Conservation (phyloP, 1,140 invertebrate species). For the Sitophilus oryzae region DNA sequence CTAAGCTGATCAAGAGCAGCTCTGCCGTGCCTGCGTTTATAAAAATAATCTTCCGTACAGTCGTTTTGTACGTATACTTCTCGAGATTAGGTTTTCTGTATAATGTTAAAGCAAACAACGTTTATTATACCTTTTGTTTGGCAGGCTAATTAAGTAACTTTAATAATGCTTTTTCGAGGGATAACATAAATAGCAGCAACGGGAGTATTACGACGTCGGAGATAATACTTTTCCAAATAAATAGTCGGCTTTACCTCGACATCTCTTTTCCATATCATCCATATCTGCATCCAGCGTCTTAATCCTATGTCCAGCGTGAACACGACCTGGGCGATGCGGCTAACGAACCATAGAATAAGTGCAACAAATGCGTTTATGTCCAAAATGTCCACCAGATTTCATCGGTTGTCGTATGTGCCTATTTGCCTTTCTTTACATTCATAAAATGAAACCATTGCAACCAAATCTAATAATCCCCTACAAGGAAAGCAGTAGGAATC, state of each 20-base stretch:
- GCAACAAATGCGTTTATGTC: no score
- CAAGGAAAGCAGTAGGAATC: no score
- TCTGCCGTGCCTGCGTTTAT: slow-evolving; percentile 26
- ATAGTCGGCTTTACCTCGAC: neutral
- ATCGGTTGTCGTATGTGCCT: no score
- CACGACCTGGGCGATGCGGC: no score
- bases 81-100: slow-evolving; percentile 28
- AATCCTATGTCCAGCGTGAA: no score
- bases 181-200: neutral
- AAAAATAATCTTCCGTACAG: slow-evolving; percentile 29
- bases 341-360: no score
- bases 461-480: no score
- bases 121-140: slow-evolving; percentile 26
- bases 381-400: no score
- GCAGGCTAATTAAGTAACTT: slow-evolving; percentile 27
- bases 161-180: slow-evolving; percentile 17
- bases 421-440: no score
- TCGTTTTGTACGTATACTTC: slow-evolving; percentile 26
- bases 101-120: slow-evolving; percentile 24
- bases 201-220: neutral
- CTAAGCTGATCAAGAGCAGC: slow-evolving; percentile 32
- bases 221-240: neutral
- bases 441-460: no score
- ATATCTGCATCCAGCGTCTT: no score
- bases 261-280: no score